phyloP scores from a whole-genome alignment of 2,888 invertebrate genomes.

The Tetramorium bicarinatum region DNA sequence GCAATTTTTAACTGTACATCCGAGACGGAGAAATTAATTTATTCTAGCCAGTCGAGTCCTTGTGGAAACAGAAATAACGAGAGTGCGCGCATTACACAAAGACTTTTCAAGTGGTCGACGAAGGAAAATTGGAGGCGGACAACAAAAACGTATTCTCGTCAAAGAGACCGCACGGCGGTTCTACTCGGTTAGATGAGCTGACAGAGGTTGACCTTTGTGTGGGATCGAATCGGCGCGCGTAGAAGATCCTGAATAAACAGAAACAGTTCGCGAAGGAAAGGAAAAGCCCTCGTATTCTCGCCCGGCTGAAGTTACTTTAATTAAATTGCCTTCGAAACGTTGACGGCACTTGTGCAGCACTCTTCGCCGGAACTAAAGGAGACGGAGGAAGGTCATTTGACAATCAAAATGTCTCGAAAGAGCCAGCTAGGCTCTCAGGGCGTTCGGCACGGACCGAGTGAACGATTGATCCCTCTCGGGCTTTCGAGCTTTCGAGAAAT shows the following conservation, averaged over 20 bases:
- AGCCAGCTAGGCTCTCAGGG: slow-evolving; percentile 53
- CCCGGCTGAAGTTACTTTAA: slow-evolving; percentile 34
- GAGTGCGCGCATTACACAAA: slow-evolving; percentile 30
- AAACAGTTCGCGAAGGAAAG: slow-evolving; percentile 16
- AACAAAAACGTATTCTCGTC: slow-evolving; percentile 37
- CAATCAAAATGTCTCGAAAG: slow-evolving; percentile 45
- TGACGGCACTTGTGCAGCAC: neutral
- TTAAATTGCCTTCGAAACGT: slow-evolving; percentile 35
- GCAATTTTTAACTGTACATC: neutral
- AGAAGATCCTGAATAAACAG: slow-evolving; percentile 34
- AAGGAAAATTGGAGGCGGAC: slow-evolving; percentile 28
- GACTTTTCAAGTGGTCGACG: slow-evolving; percentile 16
- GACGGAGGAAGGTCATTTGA: slow-evolving; percentile 36
- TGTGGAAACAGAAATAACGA: slow-evolving; percentile 18
- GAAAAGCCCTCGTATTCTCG: slow-evolving; percentile 24
- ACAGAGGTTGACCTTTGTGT: slow-evolving; percentile 13
- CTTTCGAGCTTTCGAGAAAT: slow-evolving; percentile 45
- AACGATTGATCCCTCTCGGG: slow-evolving; percentile 51
- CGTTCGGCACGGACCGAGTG: slow-evolving; percentile 56
- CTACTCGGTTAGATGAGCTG: slow-evolving; percentile 2
- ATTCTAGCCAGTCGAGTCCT: slow-evolving; percentile 9
- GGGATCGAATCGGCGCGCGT: slow-evolving; percentile 21
- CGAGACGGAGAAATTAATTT: slow-evolving; percentile 20
- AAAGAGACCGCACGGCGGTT: slow-evolving; percentile 17
- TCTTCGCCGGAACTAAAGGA: slow-evolving; percentile 1